Percentiles rank a stretch among this genome's conserved stretches.
phyloP scores from a whole-genome alignment of 2,113 vertebrate genomes.

The Phoenicopterus ruber region DNA sequence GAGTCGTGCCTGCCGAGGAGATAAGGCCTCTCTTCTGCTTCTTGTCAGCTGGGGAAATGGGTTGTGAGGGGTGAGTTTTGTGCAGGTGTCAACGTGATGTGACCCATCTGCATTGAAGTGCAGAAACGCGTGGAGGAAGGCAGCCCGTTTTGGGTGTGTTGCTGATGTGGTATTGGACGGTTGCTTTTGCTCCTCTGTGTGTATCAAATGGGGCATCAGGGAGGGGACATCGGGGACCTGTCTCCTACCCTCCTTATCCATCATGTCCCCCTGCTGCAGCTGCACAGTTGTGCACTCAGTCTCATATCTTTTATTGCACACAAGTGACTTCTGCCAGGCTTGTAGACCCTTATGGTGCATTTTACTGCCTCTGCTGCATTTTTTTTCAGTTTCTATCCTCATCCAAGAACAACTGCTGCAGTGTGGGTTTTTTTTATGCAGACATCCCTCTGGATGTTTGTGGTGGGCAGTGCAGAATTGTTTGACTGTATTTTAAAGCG shows the following conservation, averaged over 20 bases:
- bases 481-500: background rate
- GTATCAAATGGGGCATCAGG: background rate
- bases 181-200: background rate
- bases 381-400: background rate
- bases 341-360: fast-evolving
- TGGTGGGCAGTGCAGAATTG: background rate
- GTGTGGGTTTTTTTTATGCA: background rate
- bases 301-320: fast-evolving
- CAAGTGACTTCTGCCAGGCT: background rate
- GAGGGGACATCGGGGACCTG: background rate
- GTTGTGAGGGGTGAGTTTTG: background rate
- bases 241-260: background rate
- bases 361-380: background rate
- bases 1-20: fast-evolving
- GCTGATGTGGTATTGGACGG: background rate
- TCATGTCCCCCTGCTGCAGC: background rate
- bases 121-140: background rate
- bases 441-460: background rate
- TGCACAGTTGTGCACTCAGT: background rate
- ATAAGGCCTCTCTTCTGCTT: background rate
- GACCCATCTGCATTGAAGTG: background rate
- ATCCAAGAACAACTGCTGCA: background rate
- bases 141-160: background rate
- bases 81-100: background rate
- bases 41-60: background rate